Base-by-base conservation (phyloP, 2,888 invertebrate genomes). In the Dermolepida albohirtum region DNA sequence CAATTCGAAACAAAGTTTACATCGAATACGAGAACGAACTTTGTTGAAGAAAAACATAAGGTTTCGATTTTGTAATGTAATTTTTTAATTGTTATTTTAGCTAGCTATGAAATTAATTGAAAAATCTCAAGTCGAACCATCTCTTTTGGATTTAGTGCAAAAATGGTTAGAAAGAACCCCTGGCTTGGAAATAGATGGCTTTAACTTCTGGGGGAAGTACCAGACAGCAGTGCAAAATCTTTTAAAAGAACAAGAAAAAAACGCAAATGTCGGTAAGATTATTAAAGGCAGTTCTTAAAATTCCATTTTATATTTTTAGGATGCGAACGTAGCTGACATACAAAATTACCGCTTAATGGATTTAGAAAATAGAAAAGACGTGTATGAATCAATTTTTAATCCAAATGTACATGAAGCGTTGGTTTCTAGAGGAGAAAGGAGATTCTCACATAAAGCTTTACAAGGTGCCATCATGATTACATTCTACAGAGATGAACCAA, bases 381-480 rank as follows among this genome's bases (percentile, higher is more conserved):
- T 94, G 0, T 98, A 96, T 83, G 92, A 94, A 64, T 93, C 96
- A 5, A 92, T 98, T 74, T 96, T 98, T 81, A 93, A 96, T 79
- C 89, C 90, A 1, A 87, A 88, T 0, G 90, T 92, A 1, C 97
- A 98, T 81, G 90, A 93, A 52, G 92, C 93, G 0, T 85, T 97
- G 34, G 87, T 96, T 0, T 88, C 91, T 1, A 88, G 97, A 70
- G 97, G 97, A 12, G 96, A 96, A 76, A 87, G 97, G 66, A 85
- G 97, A 70, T 90, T 99, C 75, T 93, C 94, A 1, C 95, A 98
- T 83, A 89, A 89, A 67, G 98, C 98, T 0, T 85, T 98, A 63
- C 97, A 98, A 80, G 99, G 98, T 4, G 98, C 98, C 27, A 92
- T 99, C 79, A 95, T 99, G 94, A 97, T 99, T 66, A 97, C 94